A percentile compares a stretch with the other conserved stretches of the same genome.
Conservation (phyloP, 2,888 invertebrate genomes). For the Melinopterus prodromus region DNA sequence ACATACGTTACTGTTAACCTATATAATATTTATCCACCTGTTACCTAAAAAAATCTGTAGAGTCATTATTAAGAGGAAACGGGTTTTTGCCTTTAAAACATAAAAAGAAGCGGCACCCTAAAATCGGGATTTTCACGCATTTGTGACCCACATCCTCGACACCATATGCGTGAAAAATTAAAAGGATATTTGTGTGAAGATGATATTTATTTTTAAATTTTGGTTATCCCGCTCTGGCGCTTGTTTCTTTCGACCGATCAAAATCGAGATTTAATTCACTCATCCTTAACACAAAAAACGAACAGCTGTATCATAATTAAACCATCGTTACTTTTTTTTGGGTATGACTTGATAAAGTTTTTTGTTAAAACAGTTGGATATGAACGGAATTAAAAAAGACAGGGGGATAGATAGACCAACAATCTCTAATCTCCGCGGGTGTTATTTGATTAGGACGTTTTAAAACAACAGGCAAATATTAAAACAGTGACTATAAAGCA, state of each 20-base stretch:
- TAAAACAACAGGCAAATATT: too few relatives aligned
- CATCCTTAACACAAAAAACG: neutral
- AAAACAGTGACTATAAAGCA: too few relatives aligned
- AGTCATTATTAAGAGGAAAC: neutral
- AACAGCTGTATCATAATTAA: neutral
- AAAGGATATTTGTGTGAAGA: neutral
- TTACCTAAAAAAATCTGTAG: neutral
- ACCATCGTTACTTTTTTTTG: neutral
- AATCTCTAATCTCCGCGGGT: neutral
- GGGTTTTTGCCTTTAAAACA: neutral
- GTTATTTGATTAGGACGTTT: neutral
- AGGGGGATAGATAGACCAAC: neutral
- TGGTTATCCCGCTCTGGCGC: neutral
- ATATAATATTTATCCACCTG: neutral
- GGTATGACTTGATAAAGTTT: neutral
- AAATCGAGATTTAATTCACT: neutral
- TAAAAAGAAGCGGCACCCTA: neutral
- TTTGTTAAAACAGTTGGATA: neutral
- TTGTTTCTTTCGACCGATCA: neutral
- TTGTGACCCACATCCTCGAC: neutral
- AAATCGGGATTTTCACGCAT: neutral
- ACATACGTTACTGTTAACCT: too few relatives aligned
- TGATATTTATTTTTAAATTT: neutral
- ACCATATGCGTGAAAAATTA: constrained; percentile 4
- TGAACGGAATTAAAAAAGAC: neutral